A percentile compares a stretch with the other conserved stretches of the same genome.
These are phyloP conservation scores for Gila orcuttii DNA, from an alignment of 2,113 vertebrate species.

Conservation along the genomic window DNA sequence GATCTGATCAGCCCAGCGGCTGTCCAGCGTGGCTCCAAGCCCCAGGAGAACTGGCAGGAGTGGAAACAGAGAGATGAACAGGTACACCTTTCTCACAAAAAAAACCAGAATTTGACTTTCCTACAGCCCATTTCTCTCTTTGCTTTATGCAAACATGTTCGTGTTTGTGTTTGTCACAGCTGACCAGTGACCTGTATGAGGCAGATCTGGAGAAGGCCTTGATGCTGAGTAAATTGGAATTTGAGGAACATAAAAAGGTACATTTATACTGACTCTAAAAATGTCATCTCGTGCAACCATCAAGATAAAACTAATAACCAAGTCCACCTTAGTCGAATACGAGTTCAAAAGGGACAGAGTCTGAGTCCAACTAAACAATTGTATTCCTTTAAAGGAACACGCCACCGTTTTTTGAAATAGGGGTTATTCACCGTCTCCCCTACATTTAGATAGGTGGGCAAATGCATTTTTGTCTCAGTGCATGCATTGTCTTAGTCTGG, in stretches of 20 bases:
- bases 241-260: slow-evolving; percentile 89
- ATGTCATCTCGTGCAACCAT: background rate
- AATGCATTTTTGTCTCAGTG: too few relatives aligned
- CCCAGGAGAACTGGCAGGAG: slow-evolving; percentile 87
- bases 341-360: too few relatives aligned
- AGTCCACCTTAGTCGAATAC: too few relatives aligned
- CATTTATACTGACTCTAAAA: background rate
- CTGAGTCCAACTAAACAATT: too few relatives aligned
- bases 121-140: background rate
- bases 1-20: slow-evolving; percentile 75
- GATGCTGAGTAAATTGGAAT: slow-evolving; percentile 91
- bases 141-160: background rate
- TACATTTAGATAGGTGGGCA: too few relatives aligned
- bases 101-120: background rate
- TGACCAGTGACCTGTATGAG: slow-evolving; percentile 92
- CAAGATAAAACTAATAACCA: background rate
- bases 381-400: too few relatives aligned
- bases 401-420: too few relatives aligned
- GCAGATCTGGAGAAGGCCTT: slow-evolving; percentile 96
- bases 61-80: slow-evolving; percentile 93
- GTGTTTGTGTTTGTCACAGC: slow-evolving; percentile 68
- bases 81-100: slow-evolving; percentile 69
- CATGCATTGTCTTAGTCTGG: too few relatives aligned
- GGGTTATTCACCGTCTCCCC: too few relatives aligned
- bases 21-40: slow-evolving; percentile 63